Evolutionary conservation across 2,113 vertebrate species (phyloP), one percentile per base, ranked within the genome.

Genomic region (Grammomys dolichurus): DNA sequence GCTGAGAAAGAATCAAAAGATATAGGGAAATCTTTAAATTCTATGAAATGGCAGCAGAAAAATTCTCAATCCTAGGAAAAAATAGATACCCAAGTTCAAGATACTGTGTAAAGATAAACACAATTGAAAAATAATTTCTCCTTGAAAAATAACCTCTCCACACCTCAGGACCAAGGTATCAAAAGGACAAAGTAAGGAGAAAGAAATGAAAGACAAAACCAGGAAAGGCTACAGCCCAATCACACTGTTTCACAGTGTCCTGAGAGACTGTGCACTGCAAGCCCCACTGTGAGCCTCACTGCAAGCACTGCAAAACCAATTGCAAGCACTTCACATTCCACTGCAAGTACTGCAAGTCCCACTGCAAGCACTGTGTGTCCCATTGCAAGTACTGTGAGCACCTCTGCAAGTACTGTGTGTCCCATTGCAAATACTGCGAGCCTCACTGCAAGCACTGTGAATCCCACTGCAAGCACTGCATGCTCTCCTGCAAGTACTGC

Each of bases 251-350:
- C 13, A 54, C 36, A 46, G 0, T 76, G 56, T 8, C 36, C 10
- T 22, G 26, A 12, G 26, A 5, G 60, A 65, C 63, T 9, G 28
- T 10, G 3, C 26, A 65, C 63, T 65, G 24, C 63, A 65, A 28
- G 26, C 63, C 9, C 58, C 58, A 28, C 26, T 65, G 63, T 20
- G 46, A 65, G 20, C 7, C 20, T 20, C 60, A 63, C 7, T 63
- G 60, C 60, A 58, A 58, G 4, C 1, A 58, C 3, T 19, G 24
- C 9, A 0, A 65, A 0, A 24, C 4, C 17, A 1, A 19, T 4
- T 58, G 56, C 17, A 58, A 58, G 56, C 56, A 58, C 56, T 17
- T 2, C 4, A 19, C 17, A 5, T 16, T 16, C 16, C 16, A 58
- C 56, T 58, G 56, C 56, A 58, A 58, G 54, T 13, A 56, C 13